phyloP scores from a whole-genome alignment of 2,888 invertebrate genomes.

The Drosophila nr. fundita region DNA sequence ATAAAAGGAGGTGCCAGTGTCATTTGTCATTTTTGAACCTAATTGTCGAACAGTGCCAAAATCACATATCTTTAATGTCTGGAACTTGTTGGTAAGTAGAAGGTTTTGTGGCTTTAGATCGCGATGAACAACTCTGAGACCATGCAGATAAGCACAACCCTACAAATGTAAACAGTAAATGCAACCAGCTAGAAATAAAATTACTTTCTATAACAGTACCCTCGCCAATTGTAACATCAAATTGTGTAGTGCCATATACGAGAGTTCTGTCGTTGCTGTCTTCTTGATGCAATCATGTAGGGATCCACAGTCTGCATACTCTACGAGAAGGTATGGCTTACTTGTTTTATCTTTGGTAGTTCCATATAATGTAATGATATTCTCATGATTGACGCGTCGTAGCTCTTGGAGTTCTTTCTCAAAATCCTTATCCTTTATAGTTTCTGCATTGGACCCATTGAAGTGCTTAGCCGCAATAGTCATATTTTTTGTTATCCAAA shows the following conservation, averaged over 20 bases:
- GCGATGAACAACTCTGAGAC: conserved; percentile 37
- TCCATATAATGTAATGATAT: conserved; percentile 9
- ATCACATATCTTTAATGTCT: conserved; percentile 45
- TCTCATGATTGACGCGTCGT: background rate
- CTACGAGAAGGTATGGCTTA: background rate
- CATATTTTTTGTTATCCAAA: accelerated
- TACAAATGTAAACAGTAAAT: conserved; percentile 1
- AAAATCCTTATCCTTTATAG: background rate
- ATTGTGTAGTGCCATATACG: background rate
- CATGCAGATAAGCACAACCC: conserved; percentile 44
- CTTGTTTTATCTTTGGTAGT: background rate
- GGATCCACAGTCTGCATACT: background rate
- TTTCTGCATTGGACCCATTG: accelerated
- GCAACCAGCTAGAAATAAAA: background rate
- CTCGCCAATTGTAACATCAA: conserved; percentile 2
- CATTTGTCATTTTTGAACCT: background rate
- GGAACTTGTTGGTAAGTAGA: conserved; percentile 11
- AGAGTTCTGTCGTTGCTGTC: accelerated
- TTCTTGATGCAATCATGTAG: accelerated
- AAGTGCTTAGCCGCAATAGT: background rate
- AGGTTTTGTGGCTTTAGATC: conserved; percentile 51
- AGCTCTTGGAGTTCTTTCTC: background rate
- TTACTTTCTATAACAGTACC: background rate
- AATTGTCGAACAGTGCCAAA: conserved; percentile 31
- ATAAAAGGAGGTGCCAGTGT: accelerated